Base-by-base conservation (phyloP, 1,140 invertebrate species). In the Bombus vancouverensis region DNA sequence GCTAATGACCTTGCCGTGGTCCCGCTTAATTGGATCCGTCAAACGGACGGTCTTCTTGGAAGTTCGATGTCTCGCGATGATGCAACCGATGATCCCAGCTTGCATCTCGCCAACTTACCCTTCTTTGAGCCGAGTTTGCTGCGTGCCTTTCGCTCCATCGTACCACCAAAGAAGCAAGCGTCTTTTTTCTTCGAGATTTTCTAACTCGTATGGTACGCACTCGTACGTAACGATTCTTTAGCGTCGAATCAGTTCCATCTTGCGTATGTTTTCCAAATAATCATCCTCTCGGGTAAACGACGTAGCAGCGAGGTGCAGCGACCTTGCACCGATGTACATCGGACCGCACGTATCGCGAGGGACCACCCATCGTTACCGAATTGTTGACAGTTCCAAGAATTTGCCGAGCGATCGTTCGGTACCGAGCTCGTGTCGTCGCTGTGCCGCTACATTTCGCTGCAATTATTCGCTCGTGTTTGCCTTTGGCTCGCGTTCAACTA, bases 1-100 rank as follows among this genome's bases (percentile, higher is more conserved):
- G 89, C 89, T 91, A 91, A 91, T 92, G 87, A 91, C 88, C 88
- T 83, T 79, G 66, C 78, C 86, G 47, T 81, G 65, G 83, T 47
- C 75, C 66, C 74, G 72, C 72, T 89, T 91, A 90, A 92, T 91
- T 91, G 91, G 87, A 86, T 82, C 84, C 81, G 89, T 88, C 87
- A 88, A 85, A 90, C 85, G 73, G 42, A 75, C 77, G 81, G 62
- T 66, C 73, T 73, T 79, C 68, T 76, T 75, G 71, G 78, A 68
- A 76, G 77, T 47, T 70, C 76, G 81, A 71, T 87, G 39, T 34
- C 59, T 65, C n/a, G 22, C 44, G 15, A 34, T 72, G 47, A 57
- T 42, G 62, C 62, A 83, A 76, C 13, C 34, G 65, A 12, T 13
- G 65, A 12, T n/a, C 42, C 12, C 4, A 12, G 72, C 22, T 10